Conservation (phyloP, 2,797 vertebrate species). For the Melanotaenia boesemani region DNA sequence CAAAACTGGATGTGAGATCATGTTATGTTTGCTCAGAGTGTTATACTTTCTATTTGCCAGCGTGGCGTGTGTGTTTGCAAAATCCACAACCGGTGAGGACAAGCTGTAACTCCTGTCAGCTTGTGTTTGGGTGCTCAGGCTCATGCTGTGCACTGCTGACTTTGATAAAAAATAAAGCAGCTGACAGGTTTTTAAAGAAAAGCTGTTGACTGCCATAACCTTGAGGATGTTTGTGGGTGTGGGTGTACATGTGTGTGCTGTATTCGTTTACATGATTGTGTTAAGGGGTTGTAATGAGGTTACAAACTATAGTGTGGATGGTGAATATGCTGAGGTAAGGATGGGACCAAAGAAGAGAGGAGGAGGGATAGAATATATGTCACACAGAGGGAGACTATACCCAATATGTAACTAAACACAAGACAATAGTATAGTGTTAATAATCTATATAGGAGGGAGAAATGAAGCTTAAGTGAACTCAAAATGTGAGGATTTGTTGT, state of each 20-base stretch:
- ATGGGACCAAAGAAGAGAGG: slow-evolving; percentile 13
- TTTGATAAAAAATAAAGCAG: slow-evolving; percentile 80
- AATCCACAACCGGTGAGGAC: slow-evolving; percentile 41
- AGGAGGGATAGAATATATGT: background rate
- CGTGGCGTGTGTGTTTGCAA: slow-evolving; percentile 43
- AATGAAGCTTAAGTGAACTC: slow-evolving; percentile 18
- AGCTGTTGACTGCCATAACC: slow-evolving; percentile 79
- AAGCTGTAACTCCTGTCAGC: slow-evolving; percentile 65
- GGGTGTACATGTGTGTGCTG: slow-evolving; percentile 12
- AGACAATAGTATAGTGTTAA: background rate
- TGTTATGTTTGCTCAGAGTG: slow-evolving; percentile 32
- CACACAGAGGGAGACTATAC: slow-evolving; percentile 17
- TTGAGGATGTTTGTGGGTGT: slow-evolving; percentile 68
- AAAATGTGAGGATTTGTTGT: slow-evolving; percentile 21
- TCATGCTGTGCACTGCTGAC: slow-evolving; percentile 64
- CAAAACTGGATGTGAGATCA: slow-evolving; percentile 16
- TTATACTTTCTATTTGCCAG: slow-evolving; percentile 21
- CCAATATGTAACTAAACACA: slow-evolving; percentile 10
- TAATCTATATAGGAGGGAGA: background rate
- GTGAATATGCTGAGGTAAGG: slow-evolving; percentile 66
- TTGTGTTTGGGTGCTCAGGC: slow-evolving; percentile 34
- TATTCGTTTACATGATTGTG: slow-evolving; percentile 53
- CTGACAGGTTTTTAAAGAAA: slow-evolving; percentile 84
- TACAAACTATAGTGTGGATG: slow-evolving; percentile 58
- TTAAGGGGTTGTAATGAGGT: slow-evolving; percentile 53